Evolutionary conservation across 2,113 vertebrate species (phyloP), one percentile per base, ranked within the genome.

Genomic region (Coturnix japonica): DNA sequence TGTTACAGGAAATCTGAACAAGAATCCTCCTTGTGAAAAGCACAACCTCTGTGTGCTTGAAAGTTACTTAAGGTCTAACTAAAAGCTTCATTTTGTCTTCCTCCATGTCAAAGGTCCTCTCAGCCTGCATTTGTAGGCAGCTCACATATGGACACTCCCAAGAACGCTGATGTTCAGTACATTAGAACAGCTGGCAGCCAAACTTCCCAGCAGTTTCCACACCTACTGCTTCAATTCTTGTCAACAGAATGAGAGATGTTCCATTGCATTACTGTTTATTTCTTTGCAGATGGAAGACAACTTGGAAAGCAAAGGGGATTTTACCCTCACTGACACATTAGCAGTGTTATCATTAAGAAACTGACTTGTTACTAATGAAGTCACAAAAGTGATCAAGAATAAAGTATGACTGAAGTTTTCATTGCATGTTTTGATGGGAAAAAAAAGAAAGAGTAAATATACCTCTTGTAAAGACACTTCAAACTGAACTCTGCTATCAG

Each of bases 251-350:
- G 23, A 54, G 39, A 71, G 30, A 49, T 69, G 73, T 37, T 86
- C 91, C 44, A 60, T 79, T 80, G 86, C 89, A 92, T 92, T 91
- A 64, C 33, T 69, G 64, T 80, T 90, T 82, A 82, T 91, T 67
- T 75, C 57, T 85, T 53, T 85, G 37, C 80, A 1, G 3, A 88
- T 53, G 26, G 30, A 31, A 66, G 26, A 33, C 59, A 76, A 47
- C 30, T 87, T n/a, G 21, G 47, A 63, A 4, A 73, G 28, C n/a
- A 11, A 74, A 64, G 14, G 31, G 22, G 41, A 75, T 80, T 59
- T 71, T 82, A 75, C 8, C 26, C 37, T 71, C 46, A 23, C 7
- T 90, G 78, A 74, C 21, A 74, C 21, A 9, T 28, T 26, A 54
- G 25, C 43, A 49, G 43, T 65, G 59, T 67, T 61, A 57, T 35